phyloP scores from a whole-genome alignment of 2,888 invertebrate genomes.

The Tineola bisselliella region DNA sequence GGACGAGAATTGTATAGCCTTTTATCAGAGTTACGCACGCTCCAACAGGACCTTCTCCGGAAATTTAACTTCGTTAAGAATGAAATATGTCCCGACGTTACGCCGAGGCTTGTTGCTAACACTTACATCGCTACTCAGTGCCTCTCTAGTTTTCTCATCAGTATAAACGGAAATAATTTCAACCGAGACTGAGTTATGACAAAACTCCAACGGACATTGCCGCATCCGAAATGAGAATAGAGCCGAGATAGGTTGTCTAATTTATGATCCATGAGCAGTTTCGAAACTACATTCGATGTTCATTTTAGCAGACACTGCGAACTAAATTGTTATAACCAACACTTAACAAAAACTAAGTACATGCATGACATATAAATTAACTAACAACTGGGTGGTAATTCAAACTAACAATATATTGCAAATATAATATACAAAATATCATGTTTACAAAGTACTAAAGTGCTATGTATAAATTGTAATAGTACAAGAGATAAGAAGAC shows the following conservation, averaged over 20 bases:
- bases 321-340: neutral
- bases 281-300: slow-evolving; percentile 27
- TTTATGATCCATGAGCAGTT: slow-evolving; percentile 40
- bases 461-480: neutral
- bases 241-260: slow-evolving; percentile 59
- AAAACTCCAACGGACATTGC: slow-evolving; percentile 66
- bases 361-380: neutral
- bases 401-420: no score
- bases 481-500: slow-evolving; percentile 8
- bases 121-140: slow-evolving; percentile 48
- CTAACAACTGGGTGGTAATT: neutral
- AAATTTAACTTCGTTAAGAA: slow-evolving; percentile 68
- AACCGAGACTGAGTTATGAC: slow-evolving; percentile 68
- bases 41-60: slow-evolving; percentile 55
- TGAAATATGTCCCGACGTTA: slow-evolving; percentile 65
- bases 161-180: slow-evolving; percentile 65
- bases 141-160: slow-evolving; percentile 67
- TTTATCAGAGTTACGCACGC: slow-evolving; percentile 64
- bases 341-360: neutral
- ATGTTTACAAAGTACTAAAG: neutral
- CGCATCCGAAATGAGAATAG: slow-evolving; percentile 66
- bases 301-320: neutral
- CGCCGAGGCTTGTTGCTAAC: slow-evolving; percentile 63
- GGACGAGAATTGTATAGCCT: slow-evolving; percentile 26
- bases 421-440: neutral